Evolutionary conservation across 2,797 vertebrate species (phyloP).

Genomic region (Xyrichtys novacula): DNA sequence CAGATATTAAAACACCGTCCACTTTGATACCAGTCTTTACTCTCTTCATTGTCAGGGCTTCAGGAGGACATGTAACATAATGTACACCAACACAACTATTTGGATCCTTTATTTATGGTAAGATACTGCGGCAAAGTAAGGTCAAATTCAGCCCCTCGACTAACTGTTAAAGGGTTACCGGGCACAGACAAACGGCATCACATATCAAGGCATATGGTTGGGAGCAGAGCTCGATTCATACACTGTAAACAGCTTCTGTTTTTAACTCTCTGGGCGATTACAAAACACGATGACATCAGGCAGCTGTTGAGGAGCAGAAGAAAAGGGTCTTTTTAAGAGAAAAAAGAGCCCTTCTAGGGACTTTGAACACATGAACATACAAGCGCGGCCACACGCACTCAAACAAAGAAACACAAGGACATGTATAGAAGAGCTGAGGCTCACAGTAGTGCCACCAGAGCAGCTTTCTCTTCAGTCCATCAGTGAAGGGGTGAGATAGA

Average conservation of each 20-base stretch:
- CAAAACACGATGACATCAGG: slow-evolving; percentile 72
- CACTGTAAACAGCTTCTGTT: slow-evolving; percentile 46
- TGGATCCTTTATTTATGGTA: background rate
- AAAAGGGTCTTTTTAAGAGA: slow-evolving; percentile 55
- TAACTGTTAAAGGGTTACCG: slow-evolving; percentile 40
- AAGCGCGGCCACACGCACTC: slow-evolving; percentile 31
- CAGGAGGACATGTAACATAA: slow-evolving; percentile 40
- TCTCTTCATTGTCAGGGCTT: slow-evolving; percentile 60
- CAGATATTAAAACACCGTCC: too few relatives aligned
- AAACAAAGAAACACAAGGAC: slow-evolving; percentile 48
- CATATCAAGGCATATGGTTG: slow-evolving; percentile 56
- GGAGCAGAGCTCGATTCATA: slow-evolving; percentile 54
- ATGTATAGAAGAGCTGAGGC: slow-evolving; percentile 28
- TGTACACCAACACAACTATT: background rate
- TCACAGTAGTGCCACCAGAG: slow-evolving; percentile 49
- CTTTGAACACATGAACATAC: slow-evolving; percentile 53
- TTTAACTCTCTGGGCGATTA: slow-evolving; percentile 51
- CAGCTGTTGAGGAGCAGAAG: slow-evolving; percentile 64
- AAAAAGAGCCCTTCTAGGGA: slow-evolving; percentile 52
- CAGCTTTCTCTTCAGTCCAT: slow-evolving; percentile 43
- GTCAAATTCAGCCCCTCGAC: slow-evolving; percentile 26
- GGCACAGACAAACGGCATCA: slow-evolving; percentile 61
- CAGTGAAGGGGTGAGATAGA: slow-evolving; percentile 25
- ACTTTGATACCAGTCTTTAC: too few relatives aligned
- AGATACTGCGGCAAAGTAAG: slow-evolving; percentile 12